Evolutionary conservation across 2,113 vertebrate species (phyloP).

Genomic region (Phyllostomus discolor): DNA sequence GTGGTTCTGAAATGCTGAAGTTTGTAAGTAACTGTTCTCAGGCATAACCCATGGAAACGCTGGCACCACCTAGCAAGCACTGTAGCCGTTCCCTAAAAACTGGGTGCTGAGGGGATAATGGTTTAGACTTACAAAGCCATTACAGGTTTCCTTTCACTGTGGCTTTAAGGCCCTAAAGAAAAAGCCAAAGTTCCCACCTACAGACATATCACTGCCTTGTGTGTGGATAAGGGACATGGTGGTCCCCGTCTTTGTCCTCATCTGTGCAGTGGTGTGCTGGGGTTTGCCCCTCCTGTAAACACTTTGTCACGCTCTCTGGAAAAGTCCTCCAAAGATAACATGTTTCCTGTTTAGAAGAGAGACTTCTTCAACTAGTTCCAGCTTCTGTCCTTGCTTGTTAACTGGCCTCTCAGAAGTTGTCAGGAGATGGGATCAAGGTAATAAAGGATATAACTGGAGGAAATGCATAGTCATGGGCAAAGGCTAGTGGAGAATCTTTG

Average conservation of each 20-base stretch:
- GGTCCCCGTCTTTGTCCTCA: not conserved
- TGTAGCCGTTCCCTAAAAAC: not conserved
- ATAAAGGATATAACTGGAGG: not conserved
- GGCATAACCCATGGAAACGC: not conserved
- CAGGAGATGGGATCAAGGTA: not conserved
- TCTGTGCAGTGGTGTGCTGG: accelerated
- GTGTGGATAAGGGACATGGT: not conserved
- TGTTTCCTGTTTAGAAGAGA: not conserved
- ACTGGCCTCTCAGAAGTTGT: not conserved
- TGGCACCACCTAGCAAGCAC: not conserved
- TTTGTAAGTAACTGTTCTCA: not conserved
- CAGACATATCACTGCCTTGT: not conserved
- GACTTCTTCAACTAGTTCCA: not conserved
- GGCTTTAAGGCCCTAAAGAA: not conserved
- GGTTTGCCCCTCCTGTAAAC: not conserved
- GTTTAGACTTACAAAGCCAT: not conserved
- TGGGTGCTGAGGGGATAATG: not conserved
- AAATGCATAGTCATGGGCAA: not conserved
- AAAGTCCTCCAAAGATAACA: not conserved
- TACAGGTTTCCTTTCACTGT: not conserved
- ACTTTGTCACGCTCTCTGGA: not conserved
- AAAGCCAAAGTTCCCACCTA: not conserved
- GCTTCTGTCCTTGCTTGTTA: not conserved
- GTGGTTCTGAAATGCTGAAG: not conserved
- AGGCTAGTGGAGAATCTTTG: not conserved